phyloP scores from a whole-genome alignment of 2,888 invertebrate species.

The Osedax fenrisi region DNA sequence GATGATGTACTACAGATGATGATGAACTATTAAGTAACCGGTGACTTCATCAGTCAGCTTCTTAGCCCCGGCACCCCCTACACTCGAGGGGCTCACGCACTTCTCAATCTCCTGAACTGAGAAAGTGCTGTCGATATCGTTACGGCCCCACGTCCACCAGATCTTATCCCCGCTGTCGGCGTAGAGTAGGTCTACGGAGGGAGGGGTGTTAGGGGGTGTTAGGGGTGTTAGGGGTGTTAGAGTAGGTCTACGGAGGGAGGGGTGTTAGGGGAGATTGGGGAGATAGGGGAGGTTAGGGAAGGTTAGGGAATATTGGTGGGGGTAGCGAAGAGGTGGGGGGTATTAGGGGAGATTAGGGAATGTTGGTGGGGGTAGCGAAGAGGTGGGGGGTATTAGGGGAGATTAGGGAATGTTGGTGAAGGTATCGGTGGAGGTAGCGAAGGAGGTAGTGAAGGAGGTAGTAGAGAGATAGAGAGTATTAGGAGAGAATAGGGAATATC shows the following conservation, averaged over 20 bases:
- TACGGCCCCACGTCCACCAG: slow-evolving; percentile 48
- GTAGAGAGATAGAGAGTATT: no score
- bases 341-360: slow-evolving; percentile 13
- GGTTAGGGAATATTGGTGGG: slow-evolving; percentile 37
- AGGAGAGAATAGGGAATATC: no score
- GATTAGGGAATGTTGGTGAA: no score
- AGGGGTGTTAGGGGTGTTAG: slow-evolving; percentile 24
- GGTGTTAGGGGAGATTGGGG: neutral
- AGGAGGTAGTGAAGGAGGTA: no score
- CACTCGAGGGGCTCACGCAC: slow-evolving; percentile 38
- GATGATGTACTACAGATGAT: no score
- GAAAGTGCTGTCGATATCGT: slow-evolving; percentile 41
- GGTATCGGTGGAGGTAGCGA: no score
- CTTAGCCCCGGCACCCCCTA: no score
- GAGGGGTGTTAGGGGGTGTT: neutral
- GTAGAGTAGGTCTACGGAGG: slow-evolving; percentile 42
- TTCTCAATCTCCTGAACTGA: slow-evolving; percentile 44
- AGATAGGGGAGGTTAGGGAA: slow-evolving; percentile 36
- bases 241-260: slow-evolving; percentile 41
- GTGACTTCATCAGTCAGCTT: no score
- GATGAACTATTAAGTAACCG: no score
- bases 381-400: no score
- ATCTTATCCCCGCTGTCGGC: slow-evolving; percentile 48
- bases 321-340: neutral
- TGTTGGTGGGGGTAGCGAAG: neutral